Evolutionary conservation across 2,797 vertebrate species (phyloP), one percentile per base, ranked within the genome.

Genomic region (Malacoraja senta): DNA sequence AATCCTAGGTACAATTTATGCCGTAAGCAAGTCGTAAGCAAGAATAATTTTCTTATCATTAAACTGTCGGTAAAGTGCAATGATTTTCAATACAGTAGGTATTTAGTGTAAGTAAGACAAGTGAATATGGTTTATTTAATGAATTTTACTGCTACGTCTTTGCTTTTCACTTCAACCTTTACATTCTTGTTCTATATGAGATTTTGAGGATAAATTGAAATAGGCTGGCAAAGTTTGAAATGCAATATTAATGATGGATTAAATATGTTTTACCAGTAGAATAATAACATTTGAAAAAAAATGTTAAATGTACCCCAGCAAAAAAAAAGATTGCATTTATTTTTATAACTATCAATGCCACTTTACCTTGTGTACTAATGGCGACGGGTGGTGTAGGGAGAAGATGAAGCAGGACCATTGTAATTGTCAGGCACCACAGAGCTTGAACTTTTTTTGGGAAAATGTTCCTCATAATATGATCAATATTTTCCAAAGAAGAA

Each of bases 121-220:
- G 84, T 88, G 84, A 10, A 29, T 83, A 29, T 76, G 38, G 44
- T 53, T 74, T 92, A 92, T 92, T 92, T 76, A 74, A 35, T 58
- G 71, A n/a, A 92, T 53, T n/a, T 76, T 76, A 29, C 13, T 58
- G 26, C 38, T 76, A 15, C 0, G 44, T 13, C 24, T 92, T 44
- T 76, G 38, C 38, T 92, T 92, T 92, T 29, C 38, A n/a, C 24
- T 76, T 13, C 26, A 53, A 53, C 24, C 19, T 92, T 92, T 74
- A 53, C 32, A 74, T 65, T 1, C 1, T 88, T 32, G 17, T 9
- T 76, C 26, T 29, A 53, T 53, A 53, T 53, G 4, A 53, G 44
- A 53, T 53, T 53, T 53, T 53, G 44, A 53, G 44, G 44, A 53
- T 53, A 53, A 53, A 53, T 9, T 72, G 21, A 44, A 80, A 53